phyloP scores from a whole-genome alignment of 2,888 invertebrate species.

The Nomada fucata region DNA sequence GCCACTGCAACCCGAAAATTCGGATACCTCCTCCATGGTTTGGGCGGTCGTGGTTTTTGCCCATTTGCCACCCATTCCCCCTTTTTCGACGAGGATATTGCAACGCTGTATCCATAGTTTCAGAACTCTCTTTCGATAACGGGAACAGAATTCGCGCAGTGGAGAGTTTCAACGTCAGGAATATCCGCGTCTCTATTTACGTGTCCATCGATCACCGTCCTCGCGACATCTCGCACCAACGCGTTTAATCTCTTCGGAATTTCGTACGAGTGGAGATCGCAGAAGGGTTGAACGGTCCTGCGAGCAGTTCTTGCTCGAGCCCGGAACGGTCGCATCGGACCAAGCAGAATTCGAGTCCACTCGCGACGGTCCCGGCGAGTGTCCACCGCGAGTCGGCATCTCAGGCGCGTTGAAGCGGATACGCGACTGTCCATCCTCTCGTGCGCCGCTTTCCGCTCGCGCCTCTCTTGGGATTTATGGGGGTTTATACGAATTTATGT shows the following conservation, averaged over 20 bases:
- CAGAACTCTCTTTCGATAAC: too few species aligned
- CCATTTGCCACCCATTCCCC: too few species aligned
- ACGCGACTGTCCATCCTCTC: constrained; percentile 68
- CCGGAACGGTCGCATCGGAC: constrained; percentile 1
- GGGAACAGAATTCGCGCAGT: too few species aligned
- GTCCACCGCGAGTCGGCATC: constrained; percentile 41
- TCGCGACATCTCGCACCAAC: too few species aligned
- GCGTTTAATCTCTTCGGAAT: constrained; percentile 7
- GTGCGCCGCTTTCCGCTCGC: constrained; percentile 74
- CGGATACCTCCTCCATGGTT: not conserved
- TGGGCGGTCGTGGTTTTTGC: constrained; percentile 10
- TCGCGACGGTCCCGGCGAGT: not conserved
- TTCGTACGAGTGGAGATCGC: not conserved
- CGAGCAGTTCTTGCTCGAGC: not conserved
- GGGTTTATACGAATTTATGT: constrained; percentile 78
- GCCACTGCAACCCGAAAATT: constrained; percentile 13
- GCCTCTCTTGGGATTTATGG: constrained; percentile 77
- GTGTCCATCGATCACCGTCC: too few species aligned
- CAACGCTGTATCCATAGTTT: too few species aligned
- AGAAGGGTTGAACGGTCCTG: not conserved
- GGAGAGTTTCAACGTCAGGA: too few species aligned
- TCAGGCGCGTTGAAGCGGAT: constrained; percentile 54
- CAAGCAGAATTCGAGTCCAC: constrained; percentile 37
- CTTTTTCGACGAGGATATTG: too few species aligned
- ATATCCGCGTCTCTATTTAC: too few species aligned